Evolutionary conservation across 2,113 vertebrate genomes (phyloP), one percentile per base, ranked within the genome.

Genomic region (Cygnus atratus): DNA sequence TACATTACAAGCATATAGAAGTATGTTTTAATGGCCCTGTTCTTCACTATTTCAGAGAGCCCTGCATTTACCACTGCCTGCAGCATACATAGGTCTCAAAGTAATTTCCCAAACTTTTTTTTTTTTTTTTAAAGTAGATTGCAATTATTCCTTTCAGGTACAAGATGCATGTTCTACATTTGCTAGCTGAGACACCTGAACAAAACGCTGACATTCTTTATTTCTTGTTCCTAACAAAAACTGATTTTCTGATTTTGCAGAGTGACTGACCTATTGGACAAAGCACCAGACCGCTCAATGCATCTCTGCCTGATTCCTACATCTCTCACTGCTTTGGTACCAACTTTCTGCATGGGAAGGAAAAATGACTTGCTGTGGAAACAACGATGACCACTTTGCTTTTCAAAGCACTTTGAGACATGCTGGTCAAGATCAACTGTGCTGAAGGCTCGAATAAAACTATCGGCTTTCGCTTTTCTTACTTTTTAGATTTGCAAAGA

Each of bases 281-380:
- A 79, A 93, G 66, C 35, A 73, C 5, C 67, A 31, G 16, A 13
- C 9, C 29, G 12, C 37, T 78, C 31, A 22, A 20, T 1, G 0
- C 31, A 44, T 19, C 35, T 83, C 6, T 2, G 10, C 46, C 78
- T 84, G 68, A 67, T 11, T 67, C 28, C 41, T 29, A 8, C 58
- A 25, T 8, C 8, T 43, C 11, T 58, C 39, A 13, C 13, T 6
- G 13, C 3, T 15, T 13, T 18, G 28, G 31, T 37, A 0, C 0
- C 76, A 71, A 28, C 25, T 43, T 62, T 31, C 39, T 65, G 18
- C 39, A 41, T 8, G 29, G 62, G 37, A 65, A 41, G 37, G 18
- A 26, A 41, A 41, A 65, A 65, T 13, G 37, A 41, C 39, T 41
- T 41, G 11, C 37, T 29, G 18, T 6, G 14, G 57, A 28, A 93